These are phyloP conservation scores for Osmerus mordax DNA, from an alignment of 2,113 vertebrate genomes.

Conservation along the genomic window DNA sequence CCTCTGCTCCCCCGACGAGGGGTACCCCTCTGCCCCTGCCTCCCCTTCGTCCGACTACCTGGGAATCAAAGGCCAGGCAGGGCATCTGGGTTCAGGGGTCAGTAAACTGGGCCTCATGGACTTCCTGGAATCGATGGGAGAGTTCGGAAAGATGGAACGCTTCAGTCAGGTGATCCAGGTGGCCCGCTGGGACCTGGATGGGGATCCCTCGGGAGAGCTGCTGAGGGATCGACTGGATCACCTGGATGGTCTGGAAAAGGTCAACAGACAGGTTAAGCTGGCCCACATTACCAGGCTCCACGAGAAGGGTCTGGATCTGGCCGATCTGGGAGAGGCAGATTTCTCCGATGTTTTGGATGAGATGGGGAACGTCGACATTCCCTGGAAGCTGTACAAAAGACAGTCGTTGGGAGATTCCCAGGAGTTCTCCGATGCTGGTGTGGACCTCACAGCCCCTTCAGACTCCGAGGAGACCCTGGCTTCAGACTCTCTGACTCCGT, in stretches of 20 bases:
- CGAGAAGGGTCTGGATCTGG: conserved; percentile 67
- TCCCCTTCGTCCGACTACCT: conserved; percentile 69
- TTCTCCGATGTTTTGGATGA: conserved; percentile 68
- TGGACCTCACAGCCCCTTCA: conserved; percentile 72
- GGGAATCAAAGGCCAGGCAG: conserved; percentile 56
- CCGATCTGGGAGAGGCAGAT: conserved; percentile 65
- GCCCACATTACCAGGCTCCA: conserved; percentile 66
- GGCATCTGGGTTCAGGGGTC: conserved; percentile 47
- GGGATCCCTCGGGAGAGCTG: conserved; percentile 66
- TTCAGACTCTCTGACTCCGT: conserved; percentile 68
- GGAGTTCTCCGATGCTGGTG: conserved; percentile 76
- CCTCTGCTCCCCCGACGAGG: conserved; percentile 74
- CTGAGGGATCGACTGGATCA: conserved; percentile 71
- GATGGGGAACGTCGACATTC: conserved; percentile 68
- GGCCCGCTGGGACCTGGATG: conserved; percentile 71
- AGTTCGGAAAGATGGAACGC: conserved; percentile 75
- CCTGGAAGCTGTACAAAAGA: conserved; percentile 71
- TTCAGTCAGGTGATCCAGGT: conserved; percentile 75
- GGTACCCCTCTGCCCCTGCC: conserved; percentile 71
- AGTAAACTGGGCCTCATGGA: conserved; percentile 70
- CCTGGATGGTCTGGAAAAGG: conserved; percentile 72
- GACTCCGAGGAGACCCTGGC: conserved; percentile 69
- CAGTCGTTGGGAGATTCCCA: conserved; percentile 64
- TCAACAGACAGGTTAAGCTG: conserved; percentile 72
- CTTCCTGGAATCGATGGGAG: conserved; percentile 73